phyloP scores from a whole-genome alignment of 2,888 invertebrate genomes.

The Drosophila borealis region DNA sequence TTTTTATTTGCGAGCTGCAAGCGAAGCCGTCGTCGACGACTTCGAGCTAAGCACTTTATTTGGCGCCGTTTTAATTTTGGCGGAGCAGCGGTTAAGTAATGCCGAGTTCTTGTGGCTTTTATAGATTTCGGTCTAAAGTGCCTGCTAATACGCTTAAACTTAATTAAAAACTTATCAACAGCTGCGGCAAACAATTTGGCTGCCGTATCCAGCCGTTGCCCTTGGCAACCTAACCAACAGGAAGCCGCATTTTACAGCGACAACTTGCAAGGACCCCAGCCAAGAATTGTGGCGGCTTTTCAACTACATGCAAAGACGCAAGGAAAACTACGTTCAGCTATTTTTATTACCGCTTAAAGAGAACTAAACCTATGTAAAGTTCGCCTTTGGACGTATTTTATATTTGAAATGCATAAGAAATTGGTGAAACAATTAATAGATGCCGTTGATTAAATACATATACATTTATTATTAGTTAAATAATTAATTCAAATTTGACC shows the following conservation, averaged over 20 bases:
- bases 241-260: constrained; percentile 2
- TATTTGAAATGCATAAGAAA: neutral
- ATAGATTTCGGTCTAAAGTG: constrained; percentile 56
- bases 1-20: constrained; percentile 25
- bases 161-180: constrained; percentile 77
- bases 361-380: neutral
- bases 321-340: constrained; percentile 25
- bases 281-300: constrained; percentile 4
- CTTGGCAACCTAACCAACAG: constrained; percentile 30
- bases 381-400: neutral
- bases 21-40: constrained; percentile 4
- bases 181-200: constrained; percentile 69
- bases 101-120: constrained; percentile 40
- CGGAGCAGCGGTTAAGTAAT: constrained; percentile 29
- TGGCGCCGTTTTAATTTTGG: constrained; percentile 10
- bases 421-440: neutral
- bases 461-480: too few species aligned
- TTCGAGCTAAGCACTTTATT: constrained; percentile 40
- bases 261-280: constrained; percentile 3
- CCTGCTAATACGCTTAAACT: constrained; percentile 72
- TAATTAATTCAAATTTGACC: too few species aligned
- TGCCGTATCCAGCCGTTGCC: constrained; percentile 35
- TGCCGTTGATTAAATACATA: too few species aligned
- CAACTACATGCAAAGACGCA: constrained; percentile 4
- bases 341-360: constrained; percentile 3